These are phyloP conservation scores for Siniperca undulata DNA, from an alignment of 2,797 vertebrate species.

Conservation along the genomic window DNA sequence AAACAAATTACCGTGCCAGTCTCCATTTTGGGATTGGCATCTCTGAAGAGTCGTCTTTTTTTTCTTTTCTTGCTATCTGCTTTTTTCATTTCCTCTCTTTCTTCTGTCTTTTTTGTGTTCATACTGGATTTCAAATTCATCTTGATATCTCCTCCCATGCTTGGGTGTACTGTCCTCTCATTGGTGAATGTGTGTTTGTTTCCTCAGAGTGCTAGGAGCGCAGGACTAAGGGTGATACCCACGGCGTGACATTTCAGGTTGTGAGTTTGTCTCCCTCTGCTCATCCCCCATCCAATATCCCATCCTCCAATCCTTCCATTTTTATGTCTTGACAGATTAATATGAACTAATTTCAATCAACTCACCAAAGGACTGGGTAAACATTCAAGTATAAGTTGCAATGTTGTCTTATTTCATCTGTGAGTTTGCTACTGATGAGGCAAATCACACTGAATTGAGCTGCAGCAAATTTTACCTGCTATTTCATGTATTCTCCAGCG, in stretches of 20 bases:
- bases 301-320: constrained; percentile 71
- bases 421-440: constrained; percentile 30
- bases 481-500: constrained; percentile 33
- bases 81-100: constrained; percentile 78
- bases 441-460: constrained; percentile 33
- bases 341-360: constrained; percentile 92
- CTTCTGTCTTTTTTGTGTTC: constrained; percentile 75
- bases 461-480: constrained; percentile 13
- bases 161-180: constrained; percentile 91
- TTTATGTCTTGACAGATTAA: constrained; percentile 88
- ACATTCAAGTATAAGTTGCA: constrained; percentile 95
- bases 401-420: constrained; percentile 16
- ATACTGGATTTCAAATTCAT: constrained; percentile 81
- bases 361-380: constrained; percentile 92
- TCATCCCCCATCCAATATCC: constrained; percentile 63
- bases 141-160: constrained; percentile 80
- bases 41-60: constrained; percentile 70
- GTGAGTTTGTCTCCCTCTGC: constrained; percentile 93
- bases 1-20: constrained; percentile 22
- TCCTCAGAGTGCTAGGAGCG: constrained; percentile 99
- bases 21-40: constrained; percentile 62
- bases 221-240: constrained; percentile 99
- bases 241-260: constrained; percentile 99
- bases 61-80: constrained; percentile 75
- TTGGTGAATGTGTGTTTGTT: constrained; percentile 99